Conservation (phyloP, 2,797 vertebrate genomes). For the Stomatorhinus walkeri region DNA sequence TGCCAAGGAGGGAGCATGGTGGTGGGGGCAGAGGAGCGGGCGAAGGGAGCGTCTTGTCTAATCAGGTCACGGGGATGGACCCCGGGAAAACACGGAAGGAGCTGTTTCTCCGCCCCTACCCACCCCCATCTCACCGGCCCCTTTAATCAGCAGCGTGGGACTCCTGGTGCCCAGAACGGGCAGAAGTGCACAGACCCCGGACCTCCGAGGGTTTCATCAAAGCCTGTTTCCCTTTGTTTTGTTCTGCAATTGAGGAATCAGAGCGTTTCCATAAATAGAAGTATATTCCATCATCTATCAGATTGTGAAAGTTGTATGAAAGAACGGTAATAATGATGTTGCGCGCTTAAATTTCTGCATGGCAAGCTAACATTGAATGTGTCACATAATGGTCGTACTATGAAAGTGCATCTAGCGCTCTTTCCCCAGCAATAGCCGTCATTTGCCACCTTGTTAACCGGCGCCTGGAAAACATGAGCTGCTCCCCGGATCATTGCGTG, state of each 20-base stretch:
- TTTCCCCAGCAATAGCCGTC: not conserved
- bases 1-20: slow-evolving; percentile 21
- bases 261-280: not conserved
- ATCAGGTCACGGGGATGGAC: slow-evolving; percentile 24
- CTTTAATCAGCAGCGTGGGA: not conserved
- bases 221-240: not conserved
- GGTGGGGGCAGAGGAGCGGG: slow-evolving; percentile 29
- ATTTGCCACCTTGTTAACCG: not conserved
- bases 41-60: slow-evolving; percentile 21
- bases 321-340: not conserved
- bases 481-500: not conserved
- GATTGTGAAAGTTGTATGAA: not conserved
- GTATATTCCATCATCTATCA: not conserved
- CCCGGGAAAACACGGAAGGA: slow-evolving; percentile 14
- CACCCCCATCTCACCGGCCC: slow-evolving; percentile 23
- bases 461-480: not conserved
- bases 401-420: not conserved
- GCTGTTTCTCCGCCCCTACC: slow-evolving; percentile 17
- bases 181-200: not conserved
- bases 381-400: not conserved
- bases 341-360: not conserved
- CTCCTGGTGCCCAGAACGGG: not conserved
- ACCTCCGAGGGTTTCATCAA: not conserved
- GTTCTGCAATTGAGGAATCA: not conserved
- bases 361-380: not conserved